Conservation (phyloP, 2,113 vertebrate species). For the Xenopus tropicalis region DNA sequence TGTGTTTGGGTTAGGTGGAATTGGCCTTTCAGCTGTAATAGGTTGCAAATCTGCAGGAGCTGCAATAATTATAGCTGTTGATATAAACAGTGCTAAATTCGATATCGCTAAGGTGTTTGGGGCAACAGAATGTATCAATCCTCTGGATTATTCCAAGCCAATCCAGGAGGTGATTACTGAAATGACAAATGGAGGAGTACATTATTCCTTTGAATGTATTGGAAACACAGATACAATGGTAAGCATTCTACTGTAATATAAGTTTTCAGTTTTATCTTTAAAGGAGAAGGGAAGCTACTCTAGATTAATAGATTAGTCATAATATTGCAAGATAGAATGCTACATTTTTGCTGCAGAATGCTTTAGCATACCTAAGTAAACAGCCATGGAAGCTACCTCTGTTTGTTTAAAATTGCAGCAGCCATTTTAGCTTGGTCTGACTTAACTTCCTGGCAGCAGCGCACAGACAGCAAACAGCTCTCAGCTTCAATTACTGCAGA, state of each 20-base stretch:
- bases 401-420: too few species aligned
- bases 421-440: too few species aligned
- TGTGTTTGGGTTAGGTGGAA: slow-evolving; percentile 65
- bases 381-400: too few species aligned
- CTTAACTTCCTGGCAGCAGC: too few species aligned
- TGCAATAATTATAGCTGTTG: slow-evolving; percentile 67
- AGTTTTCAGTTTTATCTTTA: too few species aligned
- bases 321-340: too few species aligned
- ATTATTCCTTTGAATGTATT: slow-evolving; percentile 68
- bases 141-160: slow-evolving; percentile 46
- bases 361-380: too few species aligned
- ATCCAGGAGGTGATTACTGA: slow-evolving; percentile 63
- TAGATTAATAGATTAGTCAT: too few species aligned
- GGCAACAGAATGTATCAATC: slow-evolving; percentile 63
- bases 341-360: too few species aligned
- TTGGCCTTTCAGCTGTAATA: slow-evolving; percentile 67
- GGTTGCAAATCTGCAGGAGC: slow-evolving; percentile 71
- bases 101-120: slow-evolving; percentile 55
- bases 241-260: slow-evolving; percentile 22
- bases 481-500: too few species aligned
- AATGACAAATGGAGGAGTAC: slow-evolving; percentile 60
- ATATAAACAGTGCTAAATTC: slow-evolving; percentile 60
- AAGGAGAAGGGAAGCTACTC: too few species aligned
- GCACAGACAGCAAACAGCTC: too few species aligned
- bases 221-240: slow-evolving; percentile 63